Base-by-base conservation (phyloP, 2,797 vertebrate species). In the Amblyopsis hoosieri region DNA sequence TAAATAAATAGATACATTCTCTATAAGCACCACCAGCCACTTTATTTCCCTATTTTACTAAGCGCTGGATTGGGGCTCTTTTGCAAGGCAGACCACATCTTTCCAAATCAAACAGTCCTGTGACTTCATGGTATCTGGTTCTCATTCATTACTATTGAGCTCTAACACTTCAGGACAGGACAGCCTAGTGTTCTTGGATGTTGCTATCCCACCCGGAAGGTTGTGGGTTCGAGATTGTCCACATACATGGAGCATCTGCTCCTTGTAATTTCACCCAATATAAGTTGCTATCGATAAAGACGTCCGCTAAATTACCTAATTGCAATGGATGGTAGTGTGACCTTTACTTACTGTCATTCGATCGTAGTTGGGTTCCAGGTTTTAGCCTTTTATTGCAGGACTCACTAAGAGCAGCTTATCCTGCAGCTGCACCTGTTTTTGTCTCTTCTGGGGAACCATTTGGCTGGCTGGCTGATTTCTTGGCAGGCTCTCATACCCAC, bases 361-460 rank as follows among this genome's bases (percentile, higher is more conserved):
- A 70, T 53, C n/a, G 45, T 1, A 15, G 33, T 31, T 17, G 3
- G 11, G 9, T 15, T 45, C 45, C 49, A 47, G 60, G 49, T 59
- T 62, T 69, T 45, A 45, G 23, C n/a, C 8, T 29, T 45, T 49
- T 29, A n/a, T 1, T 3, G 23, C 23, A 29, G 19, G 15, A 15
- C 49, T 47, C 46, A 60, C 64, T 61, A 50, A 64, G 15, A 19
- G 8, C 13, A 1, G 45, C 14, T 62, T 53, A 53, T 4, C 7
- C 45, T 45, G 47, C 9, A 45, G 12, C 69, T 64, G 61, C 57
- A 68, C 49, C 45, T 63, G 33, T 49, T 56, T 13, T 49, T 19
- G 12, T 47, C 17, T 10, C 17, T 2, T 47, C 15, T 47, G 45
- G 23, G 57, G 7, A 19, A 45, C 17, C 29, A 31, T 23, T 37